Evolutionary conservation across 1,140 invertebrate species (phyloP).

Genomic region (Alviniconcha marisindica): DNA sequence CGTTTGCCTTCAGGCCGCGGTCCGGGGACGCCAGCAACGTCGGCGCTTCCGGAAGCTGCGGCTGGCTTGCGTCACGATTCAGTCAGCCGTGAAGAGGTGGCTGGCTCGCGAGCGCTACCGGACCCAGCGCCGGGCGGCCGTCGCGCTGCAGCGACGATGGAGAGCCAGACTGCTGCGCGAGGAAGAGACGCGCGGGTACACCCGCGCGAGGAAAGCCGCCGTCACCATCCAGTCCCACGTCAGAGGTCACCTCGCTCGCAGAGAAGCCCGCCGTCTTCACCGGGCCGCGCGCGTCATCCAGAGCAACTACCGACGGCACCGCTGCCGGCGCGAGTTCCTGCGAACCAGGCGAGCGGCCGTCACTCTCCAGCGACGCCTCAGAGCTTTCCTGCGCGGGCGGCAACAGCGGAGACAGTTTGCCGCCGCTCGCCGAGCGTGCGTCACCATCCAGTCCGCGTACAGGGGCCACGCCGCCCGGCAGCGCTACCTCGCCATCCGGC

Average conservation of each 20-base stretch:
- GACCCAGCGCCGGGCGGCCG: slow-evolving; percentile 41
- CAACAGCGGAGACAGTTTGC: slow-evolving; percentile 21
- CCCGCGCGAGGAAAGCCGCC: slow-evolving; percentile 44
- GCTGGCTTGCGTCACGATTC: slow-evolving; percentile 44
- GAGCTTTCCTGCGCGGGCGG: slow-evolving; percentile 39
- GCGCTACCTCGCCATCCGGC: slow-evolving; percentile 28
- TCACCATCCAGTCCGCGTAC: slow-evolving; percentile 45
- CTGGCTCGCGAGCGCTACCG: slow-evolving; percentile 43
- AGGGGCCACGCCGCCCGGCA: slow-evolving; percentile 40
- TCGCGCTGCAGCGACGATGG: slow-evolving; percentile 48
- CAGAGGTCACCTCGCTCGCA: slow-evolving; percentile 43
- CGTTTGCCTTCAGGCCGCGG: slow-evolving; percentile 35
- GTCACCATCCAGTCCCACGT: slow-evolving; percentile 55
- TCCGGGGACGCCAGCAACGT: slow-evolving; percentile 39
- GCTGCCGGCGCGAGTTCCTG: slow-evolving; percentile 34
- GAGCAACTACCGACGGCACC: slow-evolving; percentile 44
- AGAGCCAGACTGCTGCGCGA: slow-evolving; percentile 34
- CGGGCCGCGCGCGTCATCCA: slow-evolving; percentile 53
- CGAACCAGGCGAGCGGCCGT: slow-evolving; percentile 44
- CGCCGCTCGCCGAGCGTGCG: slow-evolving; percentile 22
- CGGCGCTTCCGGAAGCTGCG: slow-evolving; percentile 32
- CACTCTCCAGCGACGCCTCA: slow-evolving; percentile 55
- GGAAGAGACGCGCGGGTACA: slow-evolving; percentile 39
- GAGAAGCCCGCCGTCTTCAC: slow-evolving; percentile 23
- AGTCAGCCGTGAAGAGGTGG: slow-evolving; percentile 44